Base-by-base conservation (phyloP, 2,888 invertebrate species). In the Drosophila limbata region DNA sequence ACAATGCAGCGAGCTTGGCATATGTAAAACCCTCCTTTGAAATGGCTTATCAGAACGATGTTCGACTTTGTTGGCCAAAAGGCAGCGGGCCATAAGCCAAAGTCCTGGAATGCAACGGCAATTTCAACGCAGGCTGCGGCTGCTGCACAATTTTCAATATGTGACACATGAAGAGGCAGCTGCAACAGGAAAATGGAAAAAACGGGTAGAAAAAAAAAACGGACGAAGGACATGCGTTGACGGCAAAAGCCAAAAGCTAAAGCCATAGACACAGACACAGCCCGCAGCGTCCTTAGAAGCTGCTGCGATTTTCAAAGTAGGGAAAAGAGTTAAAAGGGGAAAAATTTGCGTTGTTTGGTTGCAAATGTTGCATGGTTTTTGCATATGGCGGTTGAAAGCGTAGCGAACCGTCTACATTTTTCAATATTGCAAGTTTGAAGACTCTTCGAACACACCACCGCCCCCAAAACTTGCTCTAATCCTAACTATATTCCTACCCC, bases 21-120 rank as follows among this genome's bases (percentile, higher is more conserved):
- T 85, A 84, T 84, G 88, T 85, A 88, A 84, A 84, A 80, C 88
- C 83, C 78, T 61, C 68, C 70, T 73, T 88, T 85, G 83, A 73
- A 88, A 83, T 83, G 75, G 84, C 84, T 84, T 84, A 84, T 88
- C 84, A 70, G 75, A 66, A 59, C 74, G 68, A 61, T 73, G 72
- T 72, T 63, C 81, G 81, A 71, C 77, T 68, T 80, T 81, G 69
- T 73, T 40, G 66, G 51, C 61, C 66, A 44, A 59, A 61, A 75
- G 62, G 67, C 80, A 74, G 75, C 47, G 82, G 73, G 66, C 67
- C 79, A 86, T 87, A 86, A 87, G 87, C 82, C 73, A 77, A 85
- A 82, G 77, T 80, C 57, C 52, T 55, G 72, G 83, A 75, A 82
- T 82, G 79, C 72, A 61, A 59, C 73, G 35, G 17, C 37, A 44